Evolutionary conservation across 2,888 invertebrate species (phyloP).

Genomic region (Periphyllus acericola): DNA sequence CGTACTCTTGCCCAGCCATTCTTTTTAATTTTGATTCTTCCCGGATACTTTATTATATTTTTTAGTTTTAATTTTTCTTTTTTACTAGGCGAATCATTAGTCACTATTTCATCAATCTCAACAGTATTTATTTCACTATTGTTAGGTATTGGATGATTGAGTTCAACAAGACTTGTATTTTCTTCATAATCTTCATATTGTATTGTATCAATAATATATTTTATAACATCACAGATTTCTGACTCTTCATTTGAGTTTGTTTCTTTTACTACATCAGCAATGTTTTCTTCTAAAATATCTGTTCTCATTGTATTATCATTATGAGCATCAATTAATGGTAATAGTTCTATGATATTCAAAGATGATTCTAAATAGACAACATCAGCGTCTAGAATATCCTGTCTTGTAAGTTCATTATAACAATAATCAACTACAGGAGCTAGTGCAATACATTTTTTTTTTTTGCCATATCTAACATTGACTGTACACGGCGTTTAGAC

Average conservation of each 20-base stretch:
- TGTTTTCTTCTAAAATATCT: conserved; percentile 10
- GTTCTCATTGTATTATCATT: background rate
- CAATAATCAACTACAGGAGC: no score
- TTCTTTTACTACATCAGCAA: conserved; percentile 26
- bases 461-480: no score
- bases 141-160: no score
- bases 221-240: conserved; percentile 22
- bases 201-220: conserved; percentile 14
- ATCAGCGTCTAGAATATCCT: no score
- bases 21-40: conserved; percentile 23
- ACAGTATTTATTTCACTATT: no score
- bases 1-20: conserved; percentile 22
- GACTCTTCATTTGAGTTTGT: conserved; percentile 15
- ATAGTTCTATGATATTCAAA: no score
- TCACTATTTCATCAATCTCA: no score
- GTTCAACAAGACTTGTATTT: background rate
- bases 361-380: no score
- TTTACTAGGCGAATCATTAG: background rate
- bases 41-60: conserved; percentile 1
- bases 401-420: no score
- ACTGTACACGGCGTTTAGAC: no score
- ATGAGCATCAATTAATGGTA: no score
- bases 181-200: background rate
- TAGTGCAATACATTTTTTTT: no score
- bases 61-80: conserved; percentile 13